Evolutionary conservation across 2,113 vertebrate genomes (phyloP).

Genomic region (Vicugna pacos): DNA sequence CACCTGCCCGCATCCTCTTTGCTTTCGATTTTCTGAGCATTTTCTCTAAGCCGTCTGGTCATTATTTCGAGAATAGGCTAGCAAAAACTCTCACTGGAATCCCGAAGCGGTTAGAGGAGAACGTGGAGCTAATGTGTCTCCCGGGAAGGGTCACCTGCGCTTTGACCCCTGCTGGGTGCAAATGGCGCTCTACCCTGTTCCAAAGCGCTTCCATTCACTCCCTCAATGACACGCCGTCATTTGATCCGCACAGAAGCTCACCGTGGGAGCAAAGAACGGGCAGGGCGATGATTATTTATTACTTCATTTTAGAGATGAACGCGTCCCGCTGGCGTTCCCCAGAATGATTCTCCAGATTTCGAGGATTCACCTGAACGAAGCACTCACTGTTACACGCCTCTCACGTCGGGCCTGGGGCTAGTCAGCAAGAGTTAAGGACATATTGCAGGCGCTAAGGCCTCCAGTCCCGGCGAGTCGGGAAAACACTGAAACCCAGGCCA

Average conservation of each 20-base stretch:
- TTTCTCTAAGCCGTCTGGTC: neutral
- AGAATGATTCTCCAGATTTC: neutral
- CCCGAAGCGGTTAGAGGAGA: neutral
- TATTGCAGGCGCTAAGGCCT: rapidly evolving
- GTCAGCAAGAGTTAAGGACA: neutral
- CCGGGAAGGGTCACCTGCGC: neutral
- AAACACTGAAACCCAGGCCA: neutral
- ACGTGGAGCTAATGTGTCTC: too few species aligned
- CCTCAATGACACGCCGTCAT: rapidly evolving
- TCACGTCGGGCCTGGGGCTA: rapidly evolving
- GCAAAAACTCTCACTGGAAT: neutral
- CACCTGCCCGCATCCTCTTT: neutral
- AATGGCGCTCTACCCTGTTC: neutral
- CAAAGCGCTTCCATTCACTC: neutral
- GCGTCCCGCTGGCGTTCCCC: rapidly evolving
- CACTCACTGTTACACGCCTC: rapidly evolving
- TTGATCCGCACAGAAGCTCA: neutral
- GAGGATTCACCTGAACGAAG: neutral
- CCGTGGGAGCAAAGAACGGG: rapidly evolving
- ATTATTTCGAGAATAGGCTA: neutral
- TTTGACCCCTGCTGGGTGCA: neutral
- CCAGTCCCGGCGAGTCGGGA: rapidly evolving
- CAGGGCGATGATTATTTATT: neutral
- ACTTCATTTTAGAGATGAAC: neutral
- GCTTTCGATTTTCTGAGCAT: neutral